Base-by-base conservation (phyloP, 35 echinoderm and acorn worm species). In the Ophioderma brevispina region DNA sequence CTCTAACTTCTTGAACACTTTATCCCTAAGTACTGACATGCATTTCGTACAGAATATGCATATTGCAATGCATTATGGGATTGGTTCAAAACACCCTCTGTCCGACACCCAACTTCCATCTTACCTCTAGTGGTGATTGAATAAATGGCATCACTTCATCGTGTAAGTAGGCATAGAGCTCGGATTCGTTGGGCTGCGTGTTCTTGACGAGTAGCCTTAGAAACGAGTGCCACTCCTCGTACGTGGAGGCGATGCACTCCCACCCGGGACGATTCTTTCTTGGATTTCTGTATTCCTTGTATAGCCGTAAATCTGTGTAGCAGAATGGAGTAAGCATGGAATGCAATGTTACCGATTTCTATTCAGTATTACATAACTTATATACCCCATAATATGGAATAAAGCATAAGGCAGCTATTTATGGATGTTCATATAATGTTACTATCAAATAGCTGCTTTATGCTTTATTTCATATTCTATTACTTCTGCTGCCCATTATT, bases 121-220 rank as follows among this genome's bases (percentile, higher is more conserved):
- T 37, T 85, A 85, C 83, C 83, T 85, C 83, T 37, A 85, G 63
- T 63, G 83, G 49, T 59, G 33, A 52, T 33, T 70, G 83, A 28
- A 85, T 85, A 36, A 64, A 37, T 52, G 83, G 83, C 52, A 85
- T 85, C 52, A 85, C 83, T 64, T 85, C 83, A 75, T 85, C 32
- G 10, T 85, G 83, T 34, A 85, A 59, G 32, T 85, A 85, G 23
- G 52, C 46, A 85, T 85, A 85, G 37, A 85, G 37, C 43, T 52
- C 36, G 13, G 63, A 64, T 40, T 85, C 83, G 39, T 85, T 34
- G 15, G 31, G 83, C 33, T 85, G 83, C 31, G 36, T 1, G 37
- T 35, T 85, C 35, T 85, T 85, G 30, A 34, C 31, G 49, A 85
- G 31, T 52, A 34, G 36, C 83, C 39, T 85, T 0, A 85, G 83